Base-by-base conservation (phyloP, 2,113 vertebrate genomes). In the Spea multiplicata region DNA sequence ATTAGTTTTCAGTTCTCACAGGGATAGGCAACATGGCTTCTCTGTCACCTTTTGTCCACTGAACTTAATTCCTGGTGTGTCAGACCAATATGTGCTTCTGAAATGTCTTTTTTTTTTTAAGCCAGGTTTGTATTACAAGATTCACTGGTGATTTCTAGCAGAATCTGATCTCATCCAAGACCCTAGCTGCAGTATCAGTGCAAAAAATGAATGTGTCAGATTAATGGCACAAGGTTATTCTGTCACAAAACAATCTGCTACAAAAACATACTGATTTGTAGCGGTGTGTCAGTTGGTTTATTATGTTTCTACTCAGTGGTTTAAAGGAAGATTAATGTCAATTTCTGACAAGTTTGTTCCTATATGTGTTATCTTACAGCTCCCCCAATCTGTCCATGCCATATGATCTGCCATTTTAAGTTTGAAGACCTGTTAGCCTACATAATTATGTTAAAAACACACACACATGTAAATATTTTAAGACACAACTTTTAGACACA, bases 181-280 rank as follows among this genome's bases (percentile, higher is more conserved):
- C 50, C 48, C 2, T 12, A 8, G n/a, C n/a, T 74, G 49, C 10
- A 49, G 48, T 64, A 14, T 17, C n/a, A 48, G n/a, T 74, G 45
- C 6, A 17, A 44, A 44, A n/a, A 6, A 16, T 45, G 7, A 72
- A 44, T 5, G 45, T 74, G 46, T 62, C 45, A 47, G 57, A 74
- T 48, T 47, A 68, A 74, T 74, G 45, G 48, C 64, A 16, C 30
- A 53, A 46, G 59, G 64, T 74, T 62, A 64, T 48, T 68, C 66
- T 68, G 45, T 68, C 45, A 68, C 66, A 68, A n/a, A 8, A 44
- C 8, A 46, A 44, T 8, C 45, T 30, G 7, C 10, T 3, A 17
- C 53, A 53, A 59, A 59, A 59, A 13, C 6, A 2, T 5, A 59
- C 10, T 59, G 55, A 59, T 59, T 59, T 59, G 55, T 59, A 13